Conservation (phyloP, 2,797 vertebrate genomes). For the Lithobates sylvaticus region DNA sequence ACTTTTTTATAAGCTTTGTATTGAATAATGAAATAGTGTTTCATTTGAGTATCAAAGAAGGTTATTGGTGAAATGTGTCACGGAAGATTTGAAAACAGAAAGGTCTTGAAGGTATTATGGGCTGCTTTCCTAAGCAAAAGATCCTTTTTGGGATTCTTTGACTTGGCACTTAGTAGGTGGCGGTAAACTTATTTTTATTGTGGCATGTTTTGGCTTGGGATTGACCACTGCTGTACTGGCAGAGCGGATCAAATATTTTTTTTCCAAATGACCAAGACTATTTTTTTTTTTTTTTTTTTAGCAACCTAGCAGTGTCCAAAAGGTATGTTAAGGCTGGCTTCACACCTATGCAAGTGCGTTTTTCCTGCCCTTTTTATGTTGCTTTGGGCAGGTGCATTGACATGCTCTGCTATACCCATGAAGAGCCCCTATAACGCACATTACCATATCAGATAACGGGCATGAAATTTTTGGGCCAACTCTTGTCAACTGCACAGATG, state of each 20-base stretch:
- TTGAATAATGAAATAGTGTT: not conserved
- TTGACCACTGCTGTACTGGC: not conserved
- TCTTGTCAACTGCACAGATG: not conserved
- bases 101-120: not conserved
- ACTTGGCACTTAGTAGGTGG: slow-evolving; percentile 13
- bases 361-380: not conserved
- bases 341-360: not conserved
- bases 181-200: not conserved
- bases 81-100: not conserved
- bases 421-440: not conserved
- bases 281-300: too few species aligned
- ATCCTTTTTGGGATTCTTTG: not conserved
- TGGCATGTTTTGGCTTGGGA: not conserved
- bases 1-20: slow-evolving; percentile 8
- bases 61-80: not conserved
- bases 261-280: not conserved
- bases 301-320: not conserved
- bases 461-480: not conserved
- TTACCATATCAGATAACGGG: too few species aligned
- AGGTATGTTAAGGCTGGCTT: not conserved
- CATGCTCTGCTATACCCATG: not conserved
- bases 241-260: not conserved
- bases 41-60: not conserved
- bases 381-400: not conserved
- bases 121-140: too few species aligned